Evolutionary conservation across 2,797 vertebrate species (phyloP), one percentile per base, ranked within the genome.

Genomic region (Phyllotis vaccarum): DNA sequence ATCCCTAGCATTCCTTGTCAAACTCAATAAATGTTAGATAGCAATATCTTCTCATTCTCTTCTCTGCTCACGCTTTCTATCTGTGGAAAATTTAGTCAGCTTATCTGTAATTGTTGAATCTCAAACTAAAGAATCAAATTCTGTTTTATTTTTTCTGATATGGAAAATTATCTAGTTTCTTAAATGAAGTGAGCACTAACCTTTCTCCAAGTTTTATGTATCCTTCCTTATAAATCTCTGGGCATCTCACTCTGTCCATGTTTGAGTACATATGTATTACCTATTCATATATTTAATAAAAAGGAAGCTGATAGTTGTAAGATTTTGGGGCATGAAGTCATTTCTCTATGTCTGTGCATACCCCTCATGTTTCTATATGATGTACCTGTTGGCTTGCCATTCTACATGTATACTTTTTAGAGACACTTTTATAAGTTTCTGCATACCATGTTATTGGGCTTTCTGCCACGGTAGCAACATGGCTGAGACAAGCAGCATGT

Each of bases 101-200:
- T 85, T 86, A 58, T 49, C 12, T 58, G 17, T 90, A 88, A 34
- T 34, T 68, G 16, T 92, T 62, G 27, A 40, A 40, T 46, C 46
- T 81, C 86, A 43, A 54, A 93, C 72, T 83, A 80, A 68, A 90
- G 66, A 86, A 70, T 92, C 19, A 70, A n/a, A 90, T 70, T 90
- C 70, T 92, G 40, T 60, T 93, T 68, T 95, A 79, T 76, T 76
- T 78, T 91, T 76, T 6, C 62, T 79, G 22, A 91, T 9, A 34
- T 66, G 76, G 21, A 31, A 82, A 68, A 85, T 37, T 64, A 10
- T 86, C 88, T 54, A 22, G 68, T 24, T 94, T 86, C 31, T 78
- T 81, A 29, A 52, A 54, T 76, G 27, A 88, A 70, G 74, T 75
- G 74, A 86, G 49, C 52, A 90, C 56, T n/a, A 60, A 12, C 3